Percentiles rank a stretch among this genome's conserved stretches.
Evolutionary conservation across 2,888 invertebrate species (phyloP).

Genomic region (Sicus ferrugineus): DNA sequence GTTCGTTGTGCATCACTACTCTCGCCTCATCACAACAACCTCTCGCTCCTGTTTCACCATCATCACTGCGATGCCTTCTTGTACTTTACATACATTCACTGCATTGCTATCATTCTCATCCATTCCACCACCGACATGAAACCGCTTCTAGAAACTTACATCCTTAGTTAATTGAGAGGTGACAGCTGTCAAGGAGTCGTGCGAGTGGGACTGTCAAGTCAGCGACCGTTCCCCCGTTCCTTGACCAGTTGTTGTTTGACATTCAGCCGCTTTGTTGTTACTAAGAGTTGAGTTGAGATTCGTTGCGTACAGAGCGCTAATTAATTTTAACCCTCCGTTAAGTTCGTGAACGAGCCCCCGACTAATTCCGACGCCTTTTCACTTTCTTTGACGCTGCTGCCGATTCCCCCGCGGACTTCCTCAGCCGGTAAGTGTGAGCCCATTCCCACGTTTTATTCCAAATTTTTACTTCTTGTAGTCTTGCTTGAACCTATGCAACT

Average conservation of each 20-base stretch:
- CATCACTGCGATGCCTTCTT: background rate
- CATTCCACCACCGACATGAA: background rate
- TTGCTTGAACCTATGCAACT: background rate
- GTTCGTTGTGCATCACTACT: background rate
- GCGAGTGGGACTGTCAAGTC: background rate
- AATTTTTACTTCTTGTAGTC: background rate
- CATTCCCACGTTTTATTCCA: background rate
- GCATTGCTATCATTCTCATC: constrained; percentile 5
- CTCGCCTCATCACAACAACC: background rate
- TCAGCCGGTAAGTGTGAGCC: constrained; percentile 32
- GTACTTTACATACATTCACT: background rate
- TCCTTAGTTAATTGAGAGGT: background rate
- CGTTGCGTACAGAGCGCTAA: constrained; percentile 22
- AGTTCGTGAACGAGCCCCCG: background rate
- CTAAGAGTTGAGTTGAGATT: constrained; percentile 5
- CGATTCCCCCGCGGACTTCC: background rate
- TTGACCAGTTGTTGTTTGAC: constrained; percentile 13
- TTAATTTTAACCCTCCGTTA: background rate
- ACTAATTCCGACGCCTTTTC: constrained; percentile 19
- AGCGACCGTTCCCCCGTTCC: background rate
- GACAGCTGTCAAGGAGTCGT: background rate
- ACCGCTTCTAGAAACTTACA: background rate
- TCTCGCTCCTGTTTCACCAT: background rate
- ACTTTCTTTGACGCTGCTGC: constrained; percentile 21
- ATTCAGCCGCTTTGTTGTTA: constrained; percentile 22